phyloP scores from a whole-genome alignment of 2,797 vertebrate species.

The Sternarchorhynchus goeldii region DNA sequence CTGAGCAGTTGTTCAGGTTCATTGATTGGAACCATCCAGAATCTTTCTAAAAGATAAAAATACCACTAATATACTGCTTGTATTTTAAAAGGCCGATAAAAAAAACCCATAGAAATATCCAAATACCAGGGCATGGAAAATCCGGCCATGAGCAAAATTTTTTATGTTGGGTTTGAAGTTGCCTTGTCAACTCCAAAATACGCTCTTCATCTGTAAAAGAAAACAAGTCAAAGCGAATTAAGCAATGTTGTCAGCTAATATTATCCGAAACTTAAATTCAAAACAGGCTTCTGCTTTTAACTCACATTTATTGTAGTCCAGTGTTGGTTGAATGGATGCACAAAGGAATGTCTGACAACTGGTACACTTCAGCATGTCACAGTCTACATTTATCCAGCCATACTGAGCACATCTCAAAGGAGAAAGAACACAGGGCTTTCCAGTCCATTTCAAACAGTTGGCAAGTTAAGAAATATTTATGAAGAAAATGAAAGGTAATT shows the following conservation, averaged over 20 bases:
- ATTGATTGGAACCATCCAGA: conserved; percentile 83
- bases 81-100: neutral
- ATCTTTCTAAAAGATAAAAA: conserved; percentile 76
- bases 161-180: conserved; percentile 87
- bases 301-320: conserved; percentile 88
- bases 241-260: neutral
- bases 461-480: conserved; percentile 65
- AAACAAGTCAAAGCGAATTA: neutral
- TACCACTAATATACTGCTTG: neutral
- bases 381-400: conserved; percentile 87
- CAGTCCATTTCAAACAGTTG: conserved; percentile 91
- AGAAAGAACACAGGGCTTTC: conserved; percentile 83
- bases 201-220: conserved; percentile 80
- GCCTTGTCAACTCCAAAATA: conserved; percentile 81
- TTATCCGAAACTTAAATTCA: neutral
- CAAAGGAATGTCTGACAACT: conserved; percentile 94
- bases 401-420: conserved; percentile 90
- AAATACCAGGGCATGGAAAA: conserved; percentile 90
- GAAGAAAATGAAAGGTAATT: too few relatives aligned
- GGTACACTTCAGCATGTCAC: conserved; percentile 90
- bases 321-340: conserved; percentile 81
- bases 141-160: conserved; percentile 98
- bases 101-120: neutral
- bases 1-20: conserved; percentile 82
- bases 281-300: neutral